Percentiles rank a stretch among this genome's conserved stretches.
These are phyloP conservation scores for Ivindomyrus marchei DNA, from an alignment of 2,113 vertebrate species.

Conservation along the genomic window DNA sequence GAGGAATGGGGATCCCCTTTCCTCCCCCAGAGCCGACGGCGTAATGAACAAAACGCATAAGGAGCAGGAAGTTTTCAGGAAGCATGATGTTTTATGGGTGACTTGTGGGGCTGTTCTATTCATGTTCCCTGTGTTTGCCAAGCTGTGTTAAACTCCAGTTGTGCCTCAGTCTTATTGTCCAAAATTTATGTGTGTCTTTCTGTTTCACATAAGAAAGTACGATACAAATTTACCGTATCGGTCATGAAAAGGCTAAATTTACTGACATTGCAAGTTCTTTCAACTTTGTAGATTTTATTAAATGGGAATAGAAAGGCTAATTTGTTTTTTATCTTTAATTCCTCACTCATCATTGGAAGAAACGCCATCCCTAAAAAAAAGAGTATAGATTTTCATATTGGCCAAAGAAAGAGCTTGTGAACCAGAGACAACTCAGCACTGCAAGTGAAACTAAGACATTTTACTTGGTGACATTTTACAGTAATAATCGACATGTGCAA, in stretches of 20 bases:
- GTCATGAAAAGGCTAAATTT: neutral
- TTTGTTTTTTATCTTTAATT: neutral
- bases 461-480: conserved; percentile 11
- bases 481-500: neutral
- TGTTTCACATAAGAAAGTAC: neutral
- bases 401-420: neutral
- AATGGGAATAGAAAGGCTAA: neutral
- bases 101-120: neutral
- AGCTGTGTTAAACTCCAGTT: neutral
- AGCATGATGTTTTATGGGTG: neutral
- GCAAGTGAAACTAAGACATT: neutral
- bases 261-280: neutral
- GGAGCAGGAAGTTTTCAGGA: neutral
- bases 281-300: neutral
- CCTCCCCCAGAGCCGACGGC: neutral
- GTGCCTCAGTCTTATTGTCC: neutral
- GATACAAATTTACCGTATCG: neutral
- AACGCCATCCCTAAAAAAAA: neutral
- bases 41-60: neutral
- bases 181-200: neutral
- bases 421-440: neutral
- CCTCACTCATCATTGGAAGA: neutral
- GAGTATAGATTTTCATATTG: neutral
- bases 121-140: neutral
- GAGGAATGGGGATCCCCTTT: neutral